Evolutionary conservation across 2,797 vertebrate genomes (phyloP).

Genomic region (Anolis apletophallus): DNA sequence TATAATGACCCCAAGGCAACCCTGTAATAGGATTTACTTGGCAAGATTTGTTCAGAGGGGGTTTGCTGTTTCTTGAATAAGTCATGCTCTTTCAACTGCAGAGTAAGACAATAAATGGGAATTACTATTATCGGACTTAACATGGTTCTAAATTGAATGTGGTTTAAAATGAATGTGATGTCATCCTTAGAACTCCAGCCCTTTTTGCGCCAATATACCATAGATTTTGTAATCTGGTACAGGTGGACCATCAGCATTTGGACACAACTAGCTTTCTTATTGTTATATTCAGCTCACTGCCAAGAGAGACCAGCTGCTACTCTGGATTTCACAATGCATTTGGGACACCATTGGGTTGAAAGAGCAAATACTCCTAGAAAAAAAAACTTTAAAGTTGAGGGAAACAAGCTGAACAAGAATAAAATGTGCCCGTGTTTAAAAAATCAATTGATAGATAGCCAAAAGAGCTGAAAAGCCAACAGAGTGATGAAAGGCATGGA

Average conservation of each 20-base stretch:
- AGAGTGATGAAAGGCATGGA: slow-evolving; percentile 44
- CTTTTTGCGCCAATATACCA: neutral
- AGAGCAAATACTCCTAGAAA: neutral
- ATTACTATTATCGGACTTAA: neutral
- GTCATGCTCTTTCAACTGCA: no score
- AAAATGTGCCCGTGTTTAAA: slow-evolving; percentile 18
- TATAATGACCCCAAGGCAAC: no score
- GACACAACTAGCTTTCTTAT: slow-evolving; percentile 22
- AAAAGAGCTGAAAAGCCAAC: slow-evolving; percentile 39
- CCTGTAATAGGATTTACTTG: no score
- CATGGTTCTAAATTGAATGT: neutral
- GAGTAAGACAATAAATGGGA: neutral
- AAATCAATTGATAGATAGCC: slow-evolving; percentile 51
- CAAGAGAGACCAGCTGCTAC: slow-evolving; percentile 13
- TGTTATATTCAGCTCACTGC: slow-evolving; percentile 8
- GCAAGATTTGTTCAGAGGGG: no score
- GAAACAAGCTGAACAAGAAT: neutral
- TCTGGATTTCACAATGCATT: slow-evolving; percentile 5
- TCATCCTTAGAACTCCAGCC: neutral
- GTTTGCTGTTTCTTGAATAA: no score
- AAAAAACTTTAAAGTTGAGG: slow-evolving; percentile 3
- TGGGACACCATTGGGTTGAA: slow-evolving; percentile 20
- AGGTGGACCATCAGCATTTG: slow-evolving; percentile 8
- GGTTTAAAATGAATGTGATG: neutral
- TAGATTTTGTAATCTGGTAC: slow-evolving; percentile 1